Percentiles rank a stretch among this genome's conserved stretches.
Evolutionary conservation across 1,140 invertebrate species (phyloP).

Genomic region (Drosophila arizonae): DNA sequence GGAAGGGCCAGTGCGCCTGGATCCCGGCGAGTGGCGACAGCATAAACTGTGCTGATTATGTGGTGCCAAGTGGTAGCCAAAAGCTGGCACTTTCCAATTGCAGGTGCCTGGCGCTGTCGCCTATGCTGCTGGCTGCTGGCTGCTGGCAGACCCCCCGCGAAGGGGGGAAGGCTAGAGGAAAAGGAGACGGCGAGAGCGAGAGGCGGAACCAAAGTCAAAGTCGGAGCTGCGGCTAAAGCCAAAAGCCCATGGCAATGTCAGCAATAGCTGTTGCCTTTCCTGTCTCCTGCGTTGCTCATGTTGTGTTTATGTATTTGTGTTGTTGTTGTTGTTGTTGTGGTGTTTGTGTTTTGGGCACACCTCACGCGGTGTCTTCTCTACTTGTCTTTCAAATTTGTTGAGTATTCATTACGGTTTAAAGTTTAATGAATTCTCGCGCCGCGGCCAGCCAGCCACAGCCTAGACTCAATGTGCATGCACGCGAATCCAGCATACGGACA

Average conservation of each 20-base stretch:
- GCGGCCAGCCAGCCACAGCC: neutral
- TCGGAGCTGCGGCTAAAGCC: neutral
- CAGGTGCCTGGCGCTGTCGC: conserved; percentile 25
- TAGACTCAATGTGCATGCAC: neutral
- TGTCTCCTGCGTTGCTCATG: neutral
- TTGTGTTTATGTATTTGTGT: neutral
- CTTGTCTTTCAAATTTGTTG: conserved; percentile 42
- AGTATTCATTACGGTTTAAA: conserved; percentile 61
- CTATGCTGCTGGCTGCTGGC: neutral
- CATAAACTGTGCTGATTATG: conserved; percentile 67
- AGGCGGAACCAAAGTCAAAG: neutral
- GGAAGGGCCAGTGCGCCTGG: neutral
- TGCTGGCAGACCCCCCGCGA: neutral
- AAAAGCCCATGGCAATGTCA: conserved; percentile 15
- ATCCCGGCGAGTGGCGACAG: conserved; percentile 39
- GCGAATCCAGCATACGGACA: neutral
- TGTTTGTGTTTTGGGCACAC: conserved; percentile 3
- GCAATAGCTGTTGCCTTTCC: conserved; percentile 17
- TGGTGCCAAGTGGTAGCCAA: conserved; percentile 40
- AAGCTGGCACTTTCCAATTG: conserved; percentile 6
- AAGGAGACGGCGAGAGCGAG: too few species aligned
- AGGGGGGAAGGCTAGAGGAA: too few species aligned
- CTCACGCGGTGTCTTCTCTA: conserved; percentile 15
- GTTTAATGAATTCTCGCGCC: conserved; percentile 59
- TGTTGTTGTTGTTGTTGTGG: neutral